Conservation (phyloP, 2,888 invertebrate genomes). For the Ligdia adustata region DNA sequence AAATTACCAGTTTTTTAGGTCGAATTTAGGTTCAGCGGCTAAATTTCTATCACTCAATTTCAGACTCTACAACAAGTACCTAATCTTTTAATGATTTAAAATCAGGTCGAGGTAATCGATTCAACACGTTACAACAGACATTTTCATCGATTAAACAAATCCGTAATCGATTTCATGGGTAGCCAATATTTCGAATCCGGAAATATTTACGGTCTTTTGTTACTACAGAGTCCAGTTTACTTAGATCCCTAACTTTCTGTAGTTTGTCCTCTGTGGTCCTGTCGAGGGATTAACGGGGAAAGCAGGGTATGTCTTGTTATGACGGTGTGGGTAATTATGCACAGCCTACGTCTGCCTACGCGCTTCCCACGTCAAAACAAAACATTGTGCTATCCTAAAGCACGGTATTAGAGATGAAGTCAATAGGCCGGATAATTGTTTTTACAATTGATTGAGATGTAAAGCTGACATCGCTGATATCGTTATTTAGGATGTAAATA, state of each 20-base stretch:
- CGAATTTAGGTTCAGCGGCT: too few relatives aligned
- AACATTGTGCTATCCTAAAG: constrained; percentile 30
- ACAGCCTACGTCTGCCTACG: constrained; percentile 61
- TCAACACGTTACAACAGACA: constrained; percentile 22
- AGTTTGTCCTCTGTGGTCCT: constrained; percentile 9
- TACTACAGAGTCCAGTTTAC: constrained; percentile 41
- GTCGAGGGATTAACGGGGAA: background rate
- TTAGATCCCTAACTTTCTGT: constrained; percentile 30
- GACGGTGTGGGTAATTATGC: constrained; percentile 57
- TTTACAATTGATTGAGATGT: too few relatives aligned
- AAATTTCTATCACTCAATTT: too few relatives aligned
- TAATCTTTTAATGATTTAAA: too few relatives aligned
- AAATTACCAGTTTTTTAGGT: too few relatives aligned
- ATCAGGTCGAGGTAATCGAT: constrained; percentile 28
- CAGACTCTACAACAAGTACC: too few relatives aligned
- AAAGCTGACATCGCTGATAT: too few relatives aligned
- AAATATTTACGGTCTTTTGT: constrained; percentile 56
- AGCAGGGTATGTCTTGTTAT: constrained; percentile 41
- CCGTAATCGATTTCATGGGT: constrained; percentile 53
- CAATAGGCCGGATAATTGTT: constrained; percentile 25
- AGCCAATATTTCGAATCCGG: constrained; percentile 50
- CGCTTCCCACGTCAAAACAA: constrained; percentile 55
- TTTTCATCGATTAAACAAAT: constrained; percentile 35
- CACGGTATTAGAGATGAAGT: constrained; percentile 33
- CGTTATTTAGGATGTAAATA: too few relatives aligned